Percentiles rank a stretch among this genome's conserved stretches.
Conservation (phyloP, 1,140 invertebrate genomes). For the Drosophila subpulchrella region DNA sequence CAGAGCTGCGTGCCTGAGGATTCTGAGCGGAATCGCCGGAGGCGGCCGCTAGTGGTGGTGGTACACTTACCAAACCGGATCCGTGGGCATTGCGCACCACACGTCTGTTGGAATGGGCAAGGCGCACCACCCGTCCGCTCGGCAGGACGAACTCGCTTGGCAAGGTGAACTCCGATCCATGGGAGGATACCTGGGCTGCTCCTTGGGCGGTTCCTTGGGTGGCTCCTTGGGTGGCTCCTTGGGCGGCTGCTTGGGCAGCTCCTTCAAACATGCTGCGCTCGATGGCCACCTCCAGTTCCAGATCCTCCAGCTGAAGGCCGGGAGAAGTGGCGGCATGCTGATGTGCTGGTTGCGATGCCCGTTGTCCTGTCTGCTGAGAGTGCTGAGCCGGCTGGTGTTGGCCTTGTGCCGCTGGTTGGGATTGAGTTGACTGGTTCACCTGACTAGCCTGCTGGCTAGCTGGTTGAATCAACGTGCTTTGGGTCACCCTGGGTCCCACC, state of each 20-base stretch:
- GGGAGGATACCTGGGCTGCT: no score
- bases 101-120: neutral
- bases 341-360: neutral
- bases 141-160: no score
- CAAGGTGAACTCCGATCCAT: no score
- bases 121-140: neutral
- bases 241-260: neutral
- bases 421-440: neutral
- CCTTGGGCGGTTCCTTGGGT: neutral
- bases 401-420: neutral
- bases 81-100: neutral
- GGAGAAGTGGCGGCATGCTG: neutral
- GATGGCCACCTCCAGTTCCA: constrained; percentile 34
- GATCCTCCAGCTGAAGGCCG: neutral
- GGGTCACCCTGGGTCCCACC: no score
- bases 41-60: neutral
- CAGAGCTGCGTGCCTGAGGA: no score
- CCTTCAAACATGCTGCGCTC: constrained; percentile 42
- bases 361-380: neutral
- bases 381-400: neutral
- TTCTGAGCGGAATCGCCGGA: neutral
- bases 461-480: neutral
- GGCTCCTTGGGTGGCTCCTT: neutral
- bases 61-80: neutral
- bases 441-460: neutral